Conservation (phyloP, 1,140 invertebrate species). For the Lordiphosa mommai region DNA sequence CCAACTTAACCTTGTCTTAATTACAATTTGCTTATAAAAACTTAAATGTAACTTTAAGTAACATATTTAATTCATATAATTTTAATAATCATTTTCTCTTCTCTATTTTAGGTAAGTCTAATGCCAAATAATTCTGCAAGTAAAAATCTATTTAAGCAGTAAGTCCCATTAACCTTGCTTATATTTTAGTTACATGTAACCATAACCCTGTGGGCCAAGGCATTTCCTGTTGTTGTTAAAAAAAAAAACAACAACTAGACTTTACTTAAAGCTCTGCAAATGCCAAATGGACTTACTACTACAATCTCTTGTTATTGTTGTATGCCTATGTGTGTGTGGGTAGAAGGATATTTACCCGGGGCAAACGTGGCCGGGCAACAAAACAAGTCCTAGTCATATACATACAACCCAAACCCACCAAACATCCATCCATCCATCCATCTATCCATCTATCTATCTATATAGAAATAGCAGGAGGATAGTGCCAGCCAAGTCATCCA, state of each 20-base stretch:
- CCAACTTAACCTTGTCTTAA: no score
- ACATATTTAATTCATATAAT: no score
- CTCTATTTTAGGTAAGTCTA: no score
- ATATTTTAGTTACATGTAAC: no score
- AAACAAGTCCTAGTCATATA: conserved; percentile 45
- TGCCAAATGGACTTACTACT: conserved; percentile 30
- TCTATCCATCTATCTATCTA: conserved; percentile 28
- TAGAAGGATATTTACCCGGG: conserved; percentile 43
- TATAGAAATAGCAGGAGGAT: conserved; percentile 14
- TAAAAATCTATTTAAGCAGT: not conserved
- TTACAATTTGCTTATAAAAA: no score
- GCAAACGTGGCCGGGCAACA: conserved; percentile 61
- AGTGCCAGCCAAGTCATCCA: conserved; percentile 33
- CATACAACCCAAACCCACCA: not conserved
- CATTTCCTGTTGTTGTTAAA: conserved; percentile 20
- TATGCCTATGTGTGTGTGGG: conserved; percentile 3
- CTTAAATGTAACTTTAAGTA: no score
- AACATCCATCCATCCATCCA: conserved; percentile 37
- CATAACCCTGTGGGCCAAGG: not conserved
- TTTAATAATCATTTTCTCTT: no score
- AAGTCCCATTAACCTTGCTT: conserved; percentile 12
- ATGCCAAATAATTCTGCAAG: not conserved
- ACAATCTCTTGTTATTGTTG: conserved; percentile 45
- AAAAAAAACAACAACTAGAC: conserved; percentile 28
- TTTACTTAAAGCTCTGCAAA: conserved; percentile 25